A percentile compares a stretch with the other conserved stretches of the same genome.
Conservation (phyloP, 2,797 vertebrate genomes). For the Lates japonicus region DNA sequence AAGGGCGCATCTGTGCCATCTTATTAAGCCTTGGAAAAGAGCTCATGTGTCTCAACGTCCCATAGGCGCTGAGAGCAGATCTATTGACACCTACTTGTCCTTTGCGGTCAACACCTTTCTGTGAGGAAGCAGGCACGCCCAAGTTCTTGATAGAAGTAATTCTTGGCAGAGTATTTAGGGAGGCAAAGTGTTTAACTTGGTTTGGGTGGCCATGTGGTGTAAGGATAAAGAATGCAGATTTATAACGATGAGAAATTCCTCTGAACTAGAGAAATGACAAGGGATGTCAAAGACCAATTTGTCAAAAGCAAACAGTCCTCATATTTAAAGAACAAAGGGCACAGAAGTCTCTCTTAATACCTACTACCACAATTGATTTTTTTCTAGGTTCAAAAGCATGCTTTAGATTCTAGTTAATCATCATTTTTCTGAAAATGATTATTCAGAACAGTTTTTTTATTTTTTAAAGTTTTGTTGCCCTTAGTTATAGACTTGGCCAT, state of each 20-base stretch:
- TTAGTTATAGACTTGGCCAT: slow-evolving; percentile 1
- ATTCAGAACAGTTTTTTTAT: not conserved
- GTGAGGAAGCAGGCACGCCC: slow-evolving; percentile 72
- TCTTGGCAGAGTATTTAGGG: slow-evolving; percentile 78
- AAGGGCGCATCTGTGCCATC: slow-evolving; percentile 88
- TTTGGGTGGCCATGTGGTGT: slow-evolving; percentile 66
- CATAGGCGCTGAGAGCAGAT: slow-evolving; percentile 80
- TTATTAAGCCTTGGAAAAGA: slow-evolving; percentile 87
- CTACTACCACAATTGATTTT: not conserved
- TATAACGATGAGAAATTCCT: slow-evolving; percentile 74
- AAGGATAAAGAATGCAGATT: slow-evolving; percentile 60
- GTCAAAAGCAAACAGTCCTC: slow-evolving; percentile 51
- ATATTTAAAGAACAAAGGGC: slow-evolving; percentile 34
- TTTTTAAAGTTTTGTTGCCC: not conserved
- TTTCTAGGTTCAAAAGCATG: not conserved
- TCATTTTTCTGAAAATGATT: slow-evolving; percentile 9
- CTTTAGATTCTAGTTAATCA: slow-evolving; percentile 14
- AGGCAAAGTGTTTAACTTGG: slow-evolving; percentile 83
- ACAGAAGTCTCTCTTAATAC: slow-evolving; percentile 47
- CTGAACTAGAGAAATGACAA: slow-evolving; percentile 67
- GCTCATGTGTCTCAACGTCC: slow-evolving; percentile 84
- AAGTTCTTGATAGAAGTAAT: slow-evolving; percentile 82
- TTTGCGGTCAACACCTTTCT: slow-evolving; percentile 85
- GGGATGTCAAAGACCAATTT: slow-evolving; percentile 69
- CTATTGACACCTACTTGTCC: slow-evolving; percentile 90